A percentile compares a stretch with the other conserved stretches of the same genome.
These are phyloP conservation scores for Dunckerocampus dactyliophorus DNA, from an alignment of 2,113 vertebrate genomes.

Conservation along the genomic window DNA sequence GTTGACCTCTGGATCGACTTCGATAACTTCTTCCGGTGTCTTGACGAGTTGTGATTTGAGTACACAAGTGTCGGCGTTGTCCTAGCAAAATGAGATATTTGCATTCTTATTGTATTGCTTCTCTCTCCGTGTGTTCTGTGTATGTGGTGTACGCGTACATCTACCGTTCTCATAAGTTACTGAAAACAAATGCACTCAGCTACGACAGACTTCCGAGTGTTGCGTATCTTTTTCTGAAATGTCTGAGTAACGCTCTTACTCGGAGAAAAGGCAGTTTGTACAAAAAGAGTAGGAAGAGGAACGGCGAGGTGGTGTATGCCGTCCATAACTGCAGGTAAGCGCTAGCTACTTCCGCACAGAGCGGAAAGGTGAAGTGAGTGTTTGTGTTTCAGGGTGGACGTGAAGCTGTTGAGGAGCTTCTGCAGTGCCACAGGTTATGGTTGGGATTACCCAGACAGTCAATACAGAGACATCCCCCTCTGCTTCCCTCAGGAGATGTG, in stretches of 20 bases:
- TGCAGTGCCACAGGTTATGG: constrained; percentile 63
- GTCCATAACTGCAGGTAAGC: constrained; percentile 56
- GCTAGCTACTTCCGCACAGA: background rate
- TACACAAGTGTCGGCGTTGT: background rate
- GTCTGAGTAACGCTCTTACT: constrained; percentile 8
- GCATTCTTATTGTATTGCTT: background rate
- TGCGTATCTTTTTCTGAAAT: constrained; percentile 43
- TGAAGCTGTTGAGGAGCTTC: constrained; percentile 48
- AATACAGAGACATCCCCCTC: constrained; percentile 63
- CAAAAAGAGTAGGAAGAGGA: background rate
- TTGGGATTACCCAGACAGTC: constrained; percentile 71
- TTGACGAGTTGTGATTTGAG: background rate
- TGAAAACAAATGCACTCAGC: constrained; percentile 26
- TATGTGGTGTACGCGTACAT: constrained; percentile 49
- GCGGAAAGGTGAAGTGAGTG: background rate
- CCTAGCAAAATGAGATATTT: constrained; percentile 27
- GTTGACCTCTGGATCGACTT: no score
- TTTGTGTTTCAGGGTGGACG: constrained; percentile 39
- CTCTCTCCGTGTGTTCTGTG: constrained; percentile 5
- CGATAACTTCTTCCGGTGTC: background rate
- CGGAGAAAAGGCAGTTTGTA: constrained; percentile 35
- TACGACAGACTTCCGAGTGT: constrained; percentile 36
- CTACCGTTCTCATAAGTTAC: constrained; percentile 36
- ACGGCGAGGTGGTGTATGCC: constrained; percentile 27
- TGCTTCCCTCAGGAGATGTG: constrained; percentile 63